Percentiles rank a stretch among this genome's conserved stretches.
Evolutionary conservation across 2,113 vertebrate species (phyloP).

Genomic region (Oostethus manadensis): DNA sequence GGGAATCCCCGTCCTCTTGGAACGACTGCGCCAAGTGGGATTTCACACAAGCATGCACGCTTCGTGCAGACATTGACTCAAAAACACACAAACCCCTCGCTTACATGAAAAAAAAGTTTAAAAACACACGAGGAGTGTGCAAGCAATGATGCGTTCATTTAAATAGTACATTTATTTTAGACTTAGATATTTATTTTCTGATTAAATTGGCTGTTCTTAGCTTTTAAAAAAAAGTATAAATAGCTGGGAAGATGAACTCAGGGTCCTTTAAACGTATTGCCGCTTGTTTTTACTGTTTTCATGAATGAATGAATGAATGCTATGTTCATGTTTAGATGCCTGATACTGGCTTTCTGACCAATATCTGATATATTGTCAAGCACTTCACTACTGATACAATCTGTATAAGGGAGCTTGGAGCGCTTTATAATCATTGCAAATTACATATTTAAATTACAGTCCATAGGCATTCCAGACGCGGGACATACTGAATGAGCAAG

Average conservation of each 20-base stretch:
- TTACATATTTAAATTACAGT: too few species aligned
- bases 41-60: constrained; percentile 29
- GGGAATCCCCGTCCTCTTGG: constrained; percentile 88
- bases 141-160: constrained; percentile 8
- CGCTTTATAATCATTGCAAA: too few species aligned
- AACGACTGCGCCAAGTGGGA: constrained; percentile 88
- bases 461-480: too few species aligned
- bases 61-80: constrained; percentile 7
- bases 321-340: too few species aligned
- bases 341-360: too few species aligned
- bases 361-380: too few species aligned
- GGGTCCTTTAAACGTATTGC: background rate
- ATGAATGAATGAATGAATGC: too few species aligned
- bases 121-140: background rate
- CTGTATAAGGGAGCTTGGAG: too few species aligned
- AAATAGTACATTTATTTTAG: constrained; percentile 17
- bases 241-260: constrained; percentile 16
- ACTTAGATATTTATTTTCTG: constrained; percentile 9
- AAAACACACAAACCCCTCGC: background rate
- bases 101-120: constrained; percentile 6
- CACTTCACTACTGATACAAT: too few species aligned
- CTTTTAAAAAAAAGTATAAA: constrained; percentile 35
- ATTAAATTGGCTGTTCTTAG: background rate
- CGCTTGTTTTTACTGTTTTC: background rate
- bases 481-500: too few species aligned